phyloP scores from a whole-genome alignment of 2,113 vertebrate species.

The Crocuta crocuta region DNA sequence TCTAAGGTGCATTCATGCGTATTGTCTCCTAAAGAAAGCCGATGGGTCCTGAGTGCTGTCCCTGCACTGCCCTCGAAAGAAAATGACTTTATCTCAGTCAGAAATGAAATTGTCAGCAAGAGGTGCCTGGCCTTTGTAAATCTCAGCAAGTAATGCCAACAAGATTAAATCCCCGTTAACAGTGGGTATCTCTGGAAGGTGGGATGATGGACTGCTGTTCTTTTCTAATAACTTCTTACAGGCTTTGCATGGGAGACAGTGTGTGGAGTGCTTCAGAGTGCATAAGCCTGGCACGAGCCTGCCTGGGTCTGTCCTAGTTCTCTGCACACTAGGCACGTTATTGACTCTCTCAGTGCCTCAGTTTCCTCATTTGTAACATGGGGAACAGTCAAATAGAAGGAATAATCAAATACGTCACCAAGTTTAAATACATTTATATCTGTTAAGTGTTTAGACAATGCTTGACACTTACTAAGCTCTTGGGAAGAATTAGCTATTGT shows the following conservation, averaged over 20 bases:
- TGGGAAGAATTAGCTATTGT: neutral
- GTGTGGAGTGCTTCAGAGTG: neutral
- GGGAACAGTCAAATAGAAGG: neutral
- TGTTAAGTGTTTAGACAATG: neutral
- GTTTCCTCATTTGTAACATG: conserved; percentile 35
- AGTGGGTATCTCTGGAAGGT: neutral
- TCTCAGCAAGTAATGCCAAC: neutral
- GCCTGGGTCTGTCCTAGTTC: neutral
- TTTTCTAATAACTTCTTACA: neutral
- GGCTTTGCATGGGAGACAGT: neutral
- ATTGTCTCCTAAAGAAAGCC: neutral
- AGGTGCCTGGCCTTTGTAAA: neutral
- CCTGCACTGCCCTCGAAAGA: neutral
- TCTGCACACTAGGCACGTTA: neutral
- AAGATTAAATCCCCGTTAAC: neutral
- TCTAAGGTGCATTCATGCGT: neutral
- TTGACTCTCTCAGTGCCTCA: neutral
- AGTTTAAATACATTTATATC: neutral
- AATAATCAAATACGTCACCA: neutral
- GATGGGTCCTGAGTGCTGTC: too few relatives aligned
- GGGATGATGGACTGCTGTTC: neutral
- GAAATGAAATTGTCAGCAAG: conserved; percentile 53
- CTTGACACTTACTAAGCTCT: neutral
- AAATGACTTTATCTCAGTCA: conserved; percentile 5
- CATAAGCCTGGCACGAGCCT: too few relatives aligned